phyloP scores from a whole-genome alignment of 2,888 invertebrate species.

The Zonitis immaculata region DNA sequence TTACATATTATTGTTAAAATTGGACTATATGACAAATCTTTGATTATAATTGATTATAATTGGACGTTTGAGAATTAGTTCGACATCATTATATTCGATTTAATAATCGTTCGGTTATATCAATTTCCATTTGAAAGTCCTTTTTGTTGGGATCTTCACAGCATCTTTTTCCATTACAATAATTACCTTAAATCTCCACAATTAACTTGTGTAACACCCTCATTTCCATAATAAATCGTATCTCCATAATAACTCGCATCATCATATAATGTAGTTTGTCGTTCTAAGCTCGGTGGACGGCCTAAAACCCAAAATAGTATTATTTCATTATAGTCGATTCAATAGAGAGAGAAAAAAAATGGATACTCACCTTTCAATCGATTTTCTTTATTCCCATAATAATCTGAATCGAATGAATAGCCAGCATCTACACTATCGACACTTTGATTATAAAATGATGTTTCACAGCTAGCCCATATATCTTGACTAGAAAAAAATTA shows the following conservation, averaged over 20 bases:
- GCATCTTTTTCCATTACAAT: neutral
- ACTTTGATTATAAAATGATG: constrained; percentile 47
- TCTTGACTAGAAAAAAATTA: constrained; percentile 53
- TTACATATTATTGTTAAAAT: too few relatives aligned
- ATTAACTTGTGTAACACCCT: constrained; percentile 39
- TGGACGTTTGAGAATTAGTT: too few relatives aligned
- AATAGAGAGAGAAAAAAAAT: constrained; percentile 7
- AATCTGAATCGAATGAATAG: constrained; percentile 47
- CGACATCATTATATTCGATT: too few relatives aligned
- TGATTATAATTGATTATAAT: too few relatives aligned
- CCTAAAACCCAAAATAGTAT: constrained; percentile 4
- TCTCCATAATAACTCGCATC: constrained; percentile 60
- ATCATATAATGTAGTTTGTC: constrained; percentile 75
- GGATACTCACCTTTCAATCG: constrained; percentile 36
- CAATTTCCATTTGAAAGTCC: neutral
- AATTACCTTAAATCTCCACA: constrained; percentile 38
- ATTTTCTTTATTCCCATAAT: constrained; percentile 43
- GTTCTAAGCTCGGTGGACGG: constrained; percentile 71
- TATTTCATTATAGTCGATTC: too few relatives aligned
- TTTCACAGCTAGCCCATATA: constrained; percentile 54
- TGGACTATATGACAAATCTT: too few relatives aligned
- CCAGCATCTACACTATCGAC: constrained; percentile 45
- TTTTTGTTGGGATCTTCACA: too few relatives aligned
- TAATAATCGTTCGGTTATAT: too few relatives aligned
- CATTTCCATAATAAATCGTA: constrained; percentile 45